These are phyloP conservation scores for Procambarus clarkii DNA, from an alignment of 1,140 invertebrate genomes.

Conservation along the genomic window DNA sequence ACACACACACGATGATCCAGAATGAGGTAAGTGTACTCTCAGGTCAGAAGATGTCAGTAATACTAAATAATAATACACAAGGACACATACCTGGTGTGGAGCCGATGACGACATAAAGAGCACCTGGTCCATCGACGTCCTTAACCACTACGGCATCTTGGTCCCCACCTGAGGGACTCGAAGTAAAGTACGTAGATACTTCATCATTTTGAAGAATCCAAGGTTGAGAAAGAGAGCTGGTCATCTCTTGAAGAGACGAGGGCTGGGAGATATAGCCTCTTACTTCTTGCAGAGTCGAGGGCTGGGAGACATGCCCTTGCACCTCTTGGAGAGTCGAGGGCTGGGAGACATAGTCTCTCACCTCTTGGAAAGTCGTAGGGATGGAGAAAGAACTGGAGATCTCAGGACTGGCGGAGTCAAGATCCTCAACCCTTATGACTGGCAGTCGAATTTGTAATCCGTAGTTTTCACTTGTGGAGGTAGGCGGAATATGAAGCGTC, in stretches of 20 bases:
- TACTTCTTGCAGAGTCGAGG: not conserved
- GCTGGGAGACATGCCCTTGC: not conserved
- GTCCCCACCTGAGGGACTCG: not conserved
- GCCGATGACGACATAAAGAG: slow-evolving; percentile 43
- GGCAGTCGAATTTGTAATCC: slow-evolving; percentile 38
- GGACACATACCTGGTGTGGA: not conserved
- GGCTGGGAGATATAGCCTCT: no score
- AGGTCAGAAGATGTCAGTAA: no score
- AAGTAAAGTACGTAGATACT: not conserved
- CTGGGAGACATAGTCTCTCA: not conserved
- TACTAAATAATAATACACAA: no score
- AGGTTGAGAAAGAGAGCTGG: no score
- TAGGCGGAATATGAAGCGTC: slow-evolving; percentile 14
- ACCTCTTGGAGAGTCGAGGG: not conserved
- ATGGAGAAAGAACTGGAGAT: not conserved
- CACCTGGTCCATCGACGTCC: not conserved
- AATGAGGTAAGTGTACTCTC: no score
- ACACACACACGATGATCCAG: no score
- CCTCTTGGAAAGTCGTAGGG: not conserved
- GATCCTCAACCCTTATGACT: not conserved
- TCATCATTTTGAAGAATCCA: not conserved
- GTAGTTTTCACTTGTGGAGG: slow-evolving; percentile 13
- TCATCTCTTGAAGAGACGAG: not conserved
- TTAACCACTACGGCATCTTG: not conserved
- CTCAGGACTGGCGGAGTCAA: not conserved